These are phyloP conservation scores for Coleophora flavipennella DNA, from an alignment of 2,888 invertebrate species.

Conservation along the genomic window DNA sequence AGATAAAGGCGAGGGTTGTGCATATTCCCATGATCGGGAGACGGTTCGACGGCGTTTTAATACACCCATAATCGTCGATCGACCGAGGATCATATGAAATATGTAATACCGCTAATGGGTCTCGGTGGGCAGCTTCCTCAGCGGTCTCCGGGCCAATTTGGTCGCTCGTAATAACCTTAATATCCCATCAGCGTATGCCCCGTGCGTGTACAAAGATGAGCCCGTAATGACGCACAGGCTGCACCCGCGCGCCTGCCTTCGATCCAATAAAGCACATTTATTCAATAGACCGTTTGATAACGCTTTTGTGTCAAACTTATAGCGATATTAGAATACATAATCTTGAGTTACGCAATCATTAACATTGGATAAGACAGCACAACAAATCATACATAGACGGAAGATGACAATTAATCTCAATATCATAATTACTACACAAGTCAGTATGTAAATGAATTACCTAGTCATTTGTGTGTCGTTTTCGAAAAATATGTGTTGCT, in stretches of 20 bases:
- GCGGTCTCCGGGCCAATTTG: conserved; percentile 67
- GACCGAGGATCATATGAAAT: conserved; percentile 62
- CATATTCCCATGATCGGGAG: conserved; percentile 64
- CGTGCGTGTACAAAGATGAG: conserved; percentile 62
- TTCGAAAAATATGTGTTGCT: conserved; percentile 45
- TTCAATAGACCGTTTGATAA: conserved; percentile 37
- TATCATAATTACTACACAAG: too few relatives aligned
- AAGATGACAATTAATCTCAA: conserved; percentile 28
- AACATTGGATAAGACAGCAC: too few relatives aligned
- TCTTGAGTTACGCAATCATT: too few relatives aligned
- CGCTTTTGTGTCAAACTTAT: conserved; percentile 7
- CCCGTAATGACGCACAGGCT: conserved; percentile 49
- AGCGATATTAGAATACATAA: too few relatives aligned
- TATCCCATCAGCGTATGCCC: conserved; percentile 59
- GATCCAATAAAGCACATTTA: conserved; percentile 41
- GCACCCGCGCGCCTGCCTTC: conserved; percentile 27
- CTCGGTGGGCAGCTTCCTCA: conserved; percentile 67
- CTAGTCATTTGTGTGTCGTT: conserved; percentile 45
- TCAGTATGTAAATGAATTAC: conserved; percentile 16
- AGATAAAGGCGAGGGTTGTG: conserved; percentile 47
- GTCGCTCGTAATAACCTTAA: conserved; percentile 67
- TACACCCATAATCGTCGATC: conserved; percentile 63
- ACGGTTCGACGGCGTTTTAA: conserved; percentile 60
- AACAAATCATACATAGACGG: too few relatives aligned
- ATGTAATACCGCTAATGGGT: conserved; percentile 68